Evolutionary conservation across 2,888 invertebrate genomes (phyloP).

Genomic region (Parnassius smintheus): DNA sequence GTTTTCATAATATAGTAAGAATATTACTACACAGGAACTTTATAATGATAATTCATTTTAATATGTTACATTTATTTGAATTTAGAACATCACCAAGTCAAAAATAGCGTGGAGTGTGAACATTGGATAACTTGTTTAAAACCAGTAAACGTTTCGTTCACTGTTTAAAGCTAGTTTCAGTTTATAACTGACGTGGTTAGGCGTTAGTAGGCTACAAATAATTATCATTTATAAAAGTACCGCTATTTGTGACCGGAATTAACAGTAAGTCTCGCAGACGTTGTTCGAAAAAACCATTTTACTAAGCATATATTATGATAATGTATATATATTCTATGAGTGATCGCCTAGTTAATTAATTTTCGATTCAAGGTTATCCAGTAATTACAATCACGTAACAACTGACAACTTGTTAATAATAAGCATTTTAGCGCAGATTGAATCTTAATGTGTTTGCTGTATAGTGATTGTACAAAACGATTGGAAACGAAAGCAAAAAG

Average conservation of each 20-base stretch:
- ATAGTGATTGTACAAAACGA: conserved; percentile 5
- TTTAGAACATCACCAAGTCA: too few species aligned
- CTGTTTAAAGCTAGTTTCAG: too few species aligned
- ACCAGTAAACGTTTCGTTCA: too few species aligned
- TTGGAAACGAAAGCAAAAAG: not conserved
- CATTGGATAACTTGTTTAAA: too few species aligned
- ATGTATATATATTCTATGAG: conserved; percentile 22
- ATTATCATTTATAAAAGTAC: conserved; percentile 26
- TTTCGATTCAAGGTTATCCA: conserved; percentile 20
- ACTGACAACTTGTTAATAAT: conserved; percentile 11
- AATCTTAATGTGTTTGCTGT: conserved; percentile 9
- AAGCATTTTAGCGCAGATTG: conserved; percentile 9
- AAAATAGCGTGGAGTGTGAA: too few species aligned
- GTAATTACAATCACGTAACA: conserved; percentile 17
- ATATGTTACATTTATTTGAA: too few species aligned
- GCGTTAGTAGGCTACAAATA: conserved; percentile 28
- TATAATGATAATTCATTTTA: too few species aligned
- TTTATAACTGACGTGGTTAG: not conserved
- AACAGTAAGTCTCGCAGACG: conserved; percentile 9
- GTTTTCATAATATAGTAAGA: too few species aligned
- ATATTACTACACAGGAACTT: too few species aligned
- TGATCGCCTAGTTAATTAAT: conserved; percentile 3
- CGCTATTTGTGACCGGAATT: conserved; percentile 25
- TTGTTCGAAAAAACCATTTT: conserved; percentile 10
- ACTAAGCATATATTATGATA: conserved; percentile 2